Conservation (phyloP, 2,113 vertebrate genomes). For the Regulus satrapa region DNA sequence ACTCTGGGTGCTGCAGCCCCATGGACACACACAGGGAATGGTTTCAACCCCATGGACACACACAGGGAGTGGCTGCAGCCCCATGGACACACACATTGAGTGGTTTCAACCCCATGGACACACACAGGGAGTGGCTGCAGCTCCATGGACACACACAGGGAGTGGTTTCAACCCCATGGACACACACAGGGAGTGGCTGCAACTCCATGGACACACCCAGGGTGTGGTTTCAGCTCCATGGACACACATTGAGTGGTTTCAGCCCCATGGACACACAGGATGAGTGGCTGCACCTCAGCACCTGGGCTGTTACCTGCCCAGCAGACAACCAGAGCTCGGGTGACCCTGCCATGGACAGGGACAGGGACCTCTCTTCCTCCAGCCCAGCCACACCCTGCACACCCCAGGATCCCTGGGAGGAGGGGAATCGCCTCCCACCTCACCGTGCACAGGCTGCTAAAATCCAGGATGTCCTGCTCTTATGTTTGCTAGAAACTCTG, state of each 20-base stretch:
- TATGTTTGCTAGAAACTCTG: not conserved
- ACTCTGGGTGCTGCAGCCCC: not conserved
- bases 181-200: not conserved
- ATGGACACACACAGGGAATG: accelerated
- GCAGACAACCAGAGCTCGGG: not conserved
- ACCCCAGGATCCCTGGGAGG: accelerated
- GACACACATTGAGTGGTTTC: accelerated
- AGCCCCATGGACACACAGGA: not conserved
- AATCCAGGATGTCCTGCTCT: not conserved
- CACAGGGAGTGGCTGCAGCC: accelerated
- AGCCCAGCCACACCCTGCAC: not conserved
- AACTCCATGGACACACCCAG: not conserved
- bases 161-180: not conserved
- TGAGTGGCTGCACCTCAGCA: not conserved
- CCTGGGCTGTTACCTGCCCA: not conserved
- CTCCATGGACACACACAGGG: not conserved
- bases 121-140: no score
- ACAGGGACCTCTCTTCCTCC: not conserved
- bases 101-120: not conserved
- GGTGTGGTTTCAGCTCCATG: no score
- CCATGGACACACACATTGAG: not conserved
- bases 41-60: not conserved
- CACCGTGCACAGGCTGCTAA: not conserved
- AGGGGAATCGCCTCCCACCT: not conserved
- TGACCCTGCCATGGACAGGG: no score